These are phyloP conservation scores for Sigmodon hispidus DNA, from an alignment of 2,113 vertebrate genomes.

Conservation along the genomic window DNA sequence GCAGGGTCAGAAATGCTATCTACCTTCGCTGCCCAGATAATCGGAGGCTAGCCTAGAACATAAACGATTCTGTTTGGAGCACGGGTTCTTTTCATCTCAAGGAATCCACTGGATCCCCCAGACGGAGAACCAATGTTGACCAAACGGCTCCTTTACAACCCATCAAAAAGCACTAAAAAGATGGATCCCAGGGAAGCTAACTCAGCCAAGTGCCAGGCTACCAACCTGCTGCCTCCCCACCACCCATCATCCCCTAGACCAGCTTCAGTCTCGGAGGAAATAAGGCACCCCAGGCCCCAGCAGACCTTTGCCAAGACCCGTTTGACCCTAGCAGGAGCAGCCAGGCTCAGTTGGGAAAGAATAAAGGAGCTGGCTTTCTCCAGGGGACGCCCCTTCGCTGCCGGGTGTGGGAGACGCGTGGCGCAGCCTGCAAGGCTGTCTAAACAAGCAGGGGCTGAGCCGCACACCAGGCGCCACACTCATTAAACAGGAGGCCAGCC, in stretches of 20 bases:
- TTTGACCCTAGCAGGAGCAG: conserved; percentile 27
- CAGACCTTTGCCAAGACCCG: conserved; percentile 41
- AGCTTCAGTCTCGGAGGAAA: neutral
- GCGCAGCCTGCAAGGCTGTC: conserved; percentile 32
- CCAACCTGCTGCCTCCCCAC: neutral
- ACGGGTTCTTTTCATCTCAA: neutral
- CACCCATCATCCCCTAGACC: neutral
- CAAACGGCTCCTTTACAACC: neutral
- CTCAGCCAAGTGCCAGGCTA: neutral
- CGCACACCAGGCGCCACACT: conserved; percentile 45
- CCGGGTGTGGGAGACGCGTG: conserved; percentile 44
- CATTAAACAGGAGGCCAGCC: conserved; percentile 60
- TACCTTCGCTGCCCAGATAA: neutral
- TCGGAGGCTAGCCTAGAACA: neutral
- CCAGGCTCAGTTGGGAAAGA: neutral
- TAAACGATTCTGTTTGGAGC: neutral
- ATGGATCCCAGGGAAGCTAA: neutral
- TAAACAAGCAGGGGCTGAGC: conserved; percentile 47
- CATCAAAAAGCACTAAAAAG: conserved; percentile 12
- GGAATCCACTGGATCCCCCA: neutral
- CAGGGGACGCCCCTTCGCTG: neutral
- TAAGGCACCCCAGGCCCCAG: neutral
- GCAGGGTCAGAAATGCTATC: neutral
- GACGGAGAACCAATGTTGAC: neutral
- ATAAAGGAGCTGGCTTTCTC: conserved; percentile 56